Conservation (phyloP, 2,888 invertebrate species). For the Drosophila kokeensis region DNA sequence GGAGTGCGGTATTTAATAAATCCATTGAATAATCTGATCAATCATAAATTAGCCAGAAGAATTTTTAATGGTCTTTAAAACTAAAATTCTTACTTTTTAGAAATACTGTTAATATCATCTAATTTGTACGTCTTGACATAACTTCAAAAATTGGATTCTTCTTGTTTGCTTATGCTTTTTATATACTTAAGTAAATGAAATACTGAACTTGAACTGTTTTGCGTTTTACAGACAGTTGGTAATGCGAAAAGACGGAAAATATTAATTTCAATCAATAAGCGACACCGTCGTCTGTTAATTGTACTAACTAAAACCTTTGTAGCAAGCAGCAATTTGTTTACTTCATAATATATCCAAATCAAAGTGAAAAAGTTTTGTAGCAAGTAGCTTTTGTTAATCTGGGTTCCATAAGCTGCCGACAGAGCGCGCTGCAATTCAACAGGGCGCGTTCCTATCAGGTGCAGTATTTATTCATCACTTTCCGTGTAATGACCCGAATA, state of each 20-base stretch:
- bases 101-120: not conserved
- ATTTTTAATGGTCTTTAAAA: not conserved
- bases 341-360: not conserved
- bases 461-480: too few relatives aligned
- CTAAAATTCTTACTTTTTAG: not conserved
- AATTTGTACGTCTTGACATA: not conserved
- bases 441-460: not conserved
- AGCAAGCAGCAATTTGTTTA: not conserved
- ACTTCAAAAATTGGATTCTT: not conserved
- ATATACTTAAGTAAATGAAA: not conserved
- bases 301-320: not conserved
- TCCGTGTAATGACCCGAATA: not conserved
- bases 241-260: not conserved
- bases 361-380: not conserved
- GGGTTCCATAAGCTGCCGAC: not conserved
- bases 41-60: not conserved
- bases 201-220: not conserved
- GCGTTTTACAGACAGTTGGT: not conserved
- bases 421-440: slow-evolving; percentile 7
- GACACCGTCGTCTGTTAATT: not conserved
- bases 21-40: not conserved
- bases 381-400: not conserved
- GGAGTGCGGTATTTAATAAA: not conserved
- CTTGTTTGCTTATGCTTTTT: not conserved
- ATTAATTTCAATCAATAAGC: not conserved